Evolutionary conservation across 2,113 vertebrate species (phyloP).

Genomic region (Zootoca vivipara): DNA sequence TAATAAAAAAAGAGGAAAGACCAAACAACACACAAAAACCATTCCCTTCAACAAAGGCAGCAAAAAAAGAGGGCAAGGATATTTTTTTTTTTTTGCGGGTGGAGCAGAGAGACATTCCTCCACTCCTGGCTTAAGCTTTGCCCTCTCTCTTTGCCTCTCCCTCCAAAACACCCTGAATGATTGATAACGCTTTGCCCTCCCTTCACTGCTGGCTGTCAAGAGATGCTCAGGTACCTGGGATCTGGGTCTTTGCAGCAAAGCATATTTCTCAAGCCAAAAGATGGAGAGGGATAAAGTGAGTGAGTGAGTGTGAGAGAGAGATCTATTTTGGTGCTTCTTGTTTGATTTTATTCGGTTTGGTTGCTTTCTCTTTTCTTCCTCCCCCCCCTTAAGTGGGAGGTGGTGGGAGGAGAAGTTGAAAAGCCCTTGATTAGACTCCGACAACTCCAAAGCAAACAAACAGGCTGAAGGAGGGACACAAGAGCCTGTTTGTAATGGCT

Average conservation of each 20-base stretch:
- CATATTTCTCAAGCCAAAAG: slow-evolving; percentile 61
- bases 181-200: slow-evolving; percentile 69
- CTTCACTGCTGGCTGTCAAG: slow-evolving; percentile 56
- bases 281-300: slow-evolving; percentile 39
- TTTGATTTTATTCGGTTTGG: slow-evolving; percentile 74
- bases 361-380: neutral
- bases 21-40: slow-evolving; percentile 42
- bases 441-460: slow-evolving; percentile 89
- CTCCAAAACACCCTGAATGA: slow-evolving; percentile 74
- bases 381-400: slow-evolving; percentile 39
- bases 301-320: no score
- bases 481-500: slow-evolving; percentile 71
- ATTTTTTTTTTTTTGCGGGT: no score
- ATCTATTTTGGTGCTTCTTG: slow-evolving; percentile 73
- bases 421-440: slow-evolving; percentile 77
- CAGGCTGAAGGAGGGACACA: slow-evolving; percentile 82
- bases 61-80: neutral
- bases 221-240: slow-evolving; percentile 76
- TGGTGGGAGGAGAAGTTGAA: slow-evolving; percentile 58
- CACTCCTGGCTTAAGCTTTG: slow-evolving; percentile 12
- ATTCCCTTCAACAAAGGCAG: slow-evolving; percentile 63
- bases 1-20: slow-evolving; percentile 40
- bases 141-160: slow-evolving; percentile 61
- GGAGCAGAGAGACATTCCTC: neutral
- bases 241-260: slow-evolving; percentile 83